Evolutionary conservation across 2,113 vertebrate genomes (phyloP).

Genomic region (Lepus americanus): DNA sequence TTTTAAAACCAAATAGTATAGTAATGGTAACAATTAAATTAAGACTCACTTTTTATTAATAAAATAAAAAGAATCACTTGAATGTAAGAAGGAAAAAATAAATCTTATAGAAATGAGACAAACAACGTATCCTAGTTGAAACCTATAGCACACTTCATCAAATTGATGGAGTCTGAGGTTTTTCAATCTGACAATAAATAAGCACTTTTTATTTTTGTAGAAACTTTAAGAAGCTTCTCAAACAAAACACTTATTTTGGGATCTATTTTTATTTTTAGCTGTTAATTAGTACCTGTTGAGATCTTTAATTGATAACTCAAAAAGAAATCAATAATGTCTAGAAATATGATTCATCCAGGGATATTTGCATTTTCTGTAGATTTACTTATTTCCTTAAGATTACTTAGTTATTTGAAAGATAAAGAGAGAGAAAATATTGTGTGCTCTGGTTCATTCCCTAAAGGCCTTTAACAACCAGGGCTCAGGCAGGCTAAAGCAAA

Average conservation of each 20-base stretch:
- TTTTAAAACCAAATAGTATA: neutral
- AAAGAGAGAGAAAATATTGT: too few species aligned
- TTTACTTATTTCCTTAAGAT: too few species aligned
- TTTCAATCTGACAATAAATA: neutral
- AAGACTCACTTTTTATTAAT: neutral
- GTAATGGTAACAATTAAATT: neutral
- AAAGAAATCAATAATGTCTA: constrained; percentile 22
- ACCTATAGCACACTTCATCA: neutral
- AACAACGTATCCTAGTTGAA: neutral
- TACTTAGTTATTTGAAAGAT: too few species aligned
- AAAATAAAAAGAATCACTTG: neutral
- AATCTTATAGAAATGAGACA: neutral
- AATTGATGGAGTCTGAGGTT: neutral
- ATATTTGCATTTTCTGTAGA: constrained; percentile 38
- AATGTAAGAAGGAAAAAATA: neutral
- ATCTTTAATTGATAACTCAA: constrained; percentile 24
- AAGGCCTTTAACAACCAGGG: too few species aligned
- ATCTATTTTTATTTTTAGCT: neutral
- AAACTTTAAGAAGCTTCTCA: neutral
- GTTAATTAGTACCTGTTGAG: constrained; percentile 46
- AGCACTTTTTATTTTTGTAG: neutral
- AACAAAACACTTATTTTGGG: neutral
- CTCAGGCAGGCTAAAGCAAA: too few species aligned
- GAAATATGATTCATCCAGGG: neutral
- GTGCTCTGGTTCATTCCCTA: too few species aligned